Conservation (phyloP, 2,113 vertebrate species). For the Pipra filicauda region DNA sequence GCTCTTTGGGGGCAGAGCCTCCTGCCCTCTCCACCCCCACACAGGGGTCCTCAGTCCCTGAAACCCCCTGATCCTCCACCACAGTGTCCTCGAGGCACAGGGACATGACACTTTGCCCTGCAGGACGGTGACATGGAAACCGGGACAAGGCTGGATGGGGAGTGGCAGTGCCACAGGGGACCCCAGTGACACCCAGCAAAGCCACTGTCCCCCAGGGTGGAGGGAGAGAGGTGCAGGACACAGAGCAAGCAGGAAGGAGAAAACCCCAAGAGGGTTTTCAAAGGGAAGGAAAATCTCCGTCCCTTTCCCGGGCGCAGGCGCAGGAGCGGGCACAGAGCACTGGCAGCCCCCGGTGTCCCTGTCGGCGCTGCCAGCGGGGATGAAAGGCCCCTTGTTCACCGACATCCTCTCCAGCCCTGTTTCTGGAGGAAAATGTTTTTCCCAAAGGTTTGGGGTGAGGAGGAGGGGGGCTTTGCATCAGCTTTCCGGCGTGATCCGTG, state of each 20-base stretch:
- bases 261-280: neutral
- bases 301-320: accelerated
- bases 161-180: neutral
- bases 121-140: neutral
- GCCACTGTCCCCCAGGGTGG: neutral
- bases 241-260: neutral
- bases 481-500: neutral
- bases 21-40: neutral
- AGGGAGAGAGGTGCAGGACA: neutral
- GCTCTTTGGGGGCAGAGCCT: neutral
- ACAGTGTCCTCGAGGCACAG: neutral
- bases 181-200: neutral
- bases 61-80: neutral
- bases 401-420: neutral
- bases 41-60: neutral
- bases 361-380: neutral
- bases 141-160: accelerated
- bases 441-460: neutral
- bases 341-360: neutral
- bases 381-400: slow-evolving; percentile 41
- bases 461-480: neutral
- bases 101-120: accelerated
- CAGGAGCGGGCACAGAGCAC: neutral
- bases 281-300: neutral
- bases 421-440: slow-evolving; percentile 28